These are phyloP conservation scores for Peromyscus melanophrys DNA, from an alignment of 2,797 vertebrate genomes.

Conservation along the genomic window DNA sequence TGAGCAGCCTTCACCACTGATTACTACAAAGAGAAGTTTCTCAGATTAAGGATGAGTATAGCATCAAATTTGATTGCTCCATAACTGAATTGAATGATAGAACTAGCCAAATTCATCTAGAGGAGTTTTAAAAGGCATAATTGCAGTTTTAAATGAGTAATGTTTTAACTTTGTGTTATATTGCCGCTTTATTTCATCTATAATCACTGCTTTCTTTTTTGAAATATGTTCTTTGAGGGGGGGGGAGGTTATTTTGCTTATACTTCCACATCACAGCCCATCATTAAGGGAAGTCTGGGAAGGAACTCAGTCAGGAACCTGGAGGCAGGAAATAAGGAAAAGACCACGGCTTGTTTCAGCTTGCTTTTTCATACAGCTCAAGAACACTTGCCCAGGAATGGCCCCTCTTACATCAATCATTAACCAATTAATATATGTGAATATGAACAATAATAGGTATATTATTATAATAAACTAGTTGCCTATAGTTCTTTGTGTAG, in stretches of 20 bases:
- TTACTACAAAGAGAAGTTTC: neutral
- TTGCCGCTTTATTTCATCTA: neutral
- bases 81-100: neutral
- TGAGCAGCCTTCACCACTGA: neutral
- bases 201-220: neutral
- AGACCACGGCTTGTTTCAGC: neutral
- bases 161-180: neutral
- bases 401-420: neutral
- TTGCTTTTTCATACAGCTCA: neutral
- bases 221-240: neutral
- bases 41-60: neutral
- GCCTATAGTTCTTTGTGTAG: neutral
- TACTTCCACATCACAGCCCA: neutral
- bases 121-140: neutral
- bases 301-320: neutral
- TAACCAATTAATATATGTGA: neutral
- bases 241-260: neutral
- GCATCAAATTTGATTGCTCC: neutral
- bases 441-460: neutral
- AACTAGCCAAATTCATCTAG: neutral
- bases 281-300: neutral
- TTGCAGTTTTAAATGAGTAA: neutral
- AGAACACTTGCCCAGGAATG: neutral
- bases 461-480: neutral
- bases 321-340: neutral